Base-by-base conservation (phyloP, 2,888 invertebrate species). In the Hirtodrosophila duncani region DNA sequence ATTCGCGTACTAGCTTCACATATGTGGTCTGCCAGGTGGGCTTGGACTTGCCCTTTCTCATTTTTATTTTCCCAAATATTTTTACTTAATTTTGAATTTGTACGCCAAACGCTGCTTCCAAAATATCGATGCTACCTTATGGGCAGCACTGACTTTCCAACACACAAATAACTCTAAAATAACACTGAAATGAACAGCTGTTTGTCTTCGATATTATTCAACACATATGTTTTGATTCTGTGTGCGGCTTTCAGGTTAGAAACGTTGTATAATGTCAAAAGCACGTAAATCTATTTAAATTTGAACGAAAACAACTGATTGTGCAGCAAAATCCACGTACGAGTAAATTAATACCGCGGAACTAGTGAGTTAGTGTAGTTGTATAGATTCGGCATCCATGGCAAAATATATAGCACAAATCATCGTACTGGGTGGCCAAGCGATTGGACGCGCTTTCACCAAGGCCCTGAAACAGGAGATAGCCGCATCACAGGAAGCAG, bases 381-480 rank as follows among this genome's bases (percentile, higher is more conserved):
- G 2, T 13, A 30, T n/a, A n/a, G n/a, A n/a, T n/a, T n/a, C 31
- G 18, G 16, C 9, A 37, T 7, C 43, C 27, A 96, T 96, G 98
- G 97, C 98, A 50, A 97, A 95, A 87, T 95, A 97, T 85, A 89
- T 98, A 70, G 94, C 93, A 41, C 97, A 98, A 89, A 93, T 98
- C 60, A 92, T 98, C 74, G 90, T 98, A 18, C 89, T 95, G 61
- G 98, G 98, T 27, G 90, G 93, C 2, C 97, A 97, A 88, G 93
- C 98, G 7, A 91, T 98, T 6, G 98, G 94, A 0, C 90, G 94
- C 82, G 98, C 98, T 0, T 98, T 99, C 85, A 93, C 95, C 0
- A 90, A 94, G 75, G 99, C 98, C 0, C 86, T 99, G 2, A 91
- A 91, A 74, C 96, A 95, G 86, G 95, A 95, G 88, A 92, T 93